A percentile compares a stretch with the other conserved stretches of the same genome.
These are phyloP conservation scores for Rhegmatorhina hoffmannsi DNA, from an alignment of 2,113 vertebrate genomes.

Conservation along the genomic window DNA sequence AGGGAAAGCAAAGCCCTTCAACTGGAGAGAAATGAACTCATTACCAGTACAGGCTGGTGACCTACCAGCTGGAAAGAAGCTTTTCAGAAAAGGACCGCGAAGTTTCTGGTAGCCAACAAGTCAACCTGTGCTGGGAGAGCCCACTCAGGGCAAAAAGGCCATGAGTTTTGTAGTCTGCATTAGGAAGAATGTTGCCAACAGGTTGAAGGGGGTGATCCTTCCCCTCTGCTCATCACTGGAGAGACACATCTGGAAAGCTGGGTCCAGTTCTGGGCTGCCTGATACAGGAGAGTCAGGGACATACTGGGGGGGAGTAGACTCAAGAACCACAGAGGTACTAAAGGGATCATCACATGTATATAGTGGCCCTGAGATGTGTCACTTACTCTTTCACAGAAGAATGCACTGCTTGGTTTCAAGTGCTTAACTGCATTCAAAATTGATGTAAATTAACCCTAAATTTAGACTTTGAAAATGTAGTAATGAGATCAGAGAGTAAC, in stretches of 20 bases:
- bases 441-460: background rate
- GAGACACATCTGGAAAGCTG: background rate
- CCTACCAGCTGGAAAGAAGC: background rate
- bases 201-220: background rate
- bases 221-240: background rate
- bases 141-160: background rate
- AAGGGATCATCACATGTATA: background rate
- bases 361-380: background rate
- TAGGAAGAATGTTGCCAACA: background rate
- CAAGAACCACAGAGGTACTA: background rate
- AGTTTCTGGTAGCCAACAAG: background rate
- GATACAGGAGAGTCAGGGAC: background rate
- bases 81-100: background rate
- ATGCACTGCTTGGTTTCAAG: background rate
- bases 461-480: background rate
- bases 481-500: background rate
- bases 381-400: background rate
- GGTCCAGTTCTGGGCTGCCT: background rate
- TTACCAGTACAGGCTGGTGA: background rate
- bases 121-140: background rate
- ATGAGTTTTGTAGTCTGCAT: background rate
- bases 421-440: background rate
- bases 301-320: background rate
- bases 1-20: background rate
- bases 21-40: background rate